Evolutionary conservation across 2,113 vertebrate species (phyloP), one percentile per base, ranked within the genome.

Genomic region (Dicentrarchus labrax): DNA sequence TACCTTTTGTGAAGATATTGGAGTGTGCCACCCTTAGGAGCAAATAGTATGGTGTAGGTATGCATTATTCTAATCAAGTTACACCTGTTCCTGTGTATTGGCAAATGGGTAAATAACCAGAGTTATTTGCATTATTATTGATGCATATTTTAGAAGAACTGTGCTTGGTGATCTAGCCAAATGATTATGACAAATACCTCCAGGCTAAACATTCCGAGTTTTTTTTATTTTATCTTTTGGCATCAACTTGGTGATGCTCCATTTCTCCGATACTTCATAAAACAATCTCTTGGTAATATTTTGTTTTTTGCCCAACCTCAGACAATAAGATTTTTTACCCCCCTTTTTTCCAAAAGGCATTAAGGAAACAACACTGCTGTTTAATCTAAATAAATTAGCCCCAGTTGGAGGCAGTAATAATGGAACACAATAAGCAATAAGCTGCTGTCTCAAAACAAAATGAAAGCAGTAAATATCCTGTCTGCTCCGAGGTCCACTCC

Each of bases 321-420:
- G 65, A 86, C 24, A 66, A 76, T 51, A 53, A 65, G 8, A 91
- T 54, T 56, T 76, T 67, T 59, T 48, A 19, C 13, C 2, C 4
- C 9, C 2, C 13, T 54, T 89, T 87, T 76, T 70, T 82, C 16
- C 21, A 71, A 88, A 93, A 90, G 39, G 62, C 88, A 94, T 94
- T 92, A 91, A 88, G 89, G 80, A 93, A 94, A 94, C 91, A 94
- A 92, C 91, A 92, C 84, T 90, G 89, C 84, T 77, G 90, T 95
- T 95, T 94, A 95, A 96, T 95, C 93, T 93, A 94, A 95, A 96
- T 95, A 95, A 95, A 96, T 95, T 95, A 93, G 83, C 90, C 94
- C 94, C 93, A 90, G 94, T 95, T 94, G 92, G 93, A 94, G 89
- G 78, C 85, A 94, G 86, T 94, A 94, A 95, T 95, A 95, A 94